phyloP scores from a whole-genome alignment of 1,140 invertebrate species.

The Triops longicaudatus region DNA sequence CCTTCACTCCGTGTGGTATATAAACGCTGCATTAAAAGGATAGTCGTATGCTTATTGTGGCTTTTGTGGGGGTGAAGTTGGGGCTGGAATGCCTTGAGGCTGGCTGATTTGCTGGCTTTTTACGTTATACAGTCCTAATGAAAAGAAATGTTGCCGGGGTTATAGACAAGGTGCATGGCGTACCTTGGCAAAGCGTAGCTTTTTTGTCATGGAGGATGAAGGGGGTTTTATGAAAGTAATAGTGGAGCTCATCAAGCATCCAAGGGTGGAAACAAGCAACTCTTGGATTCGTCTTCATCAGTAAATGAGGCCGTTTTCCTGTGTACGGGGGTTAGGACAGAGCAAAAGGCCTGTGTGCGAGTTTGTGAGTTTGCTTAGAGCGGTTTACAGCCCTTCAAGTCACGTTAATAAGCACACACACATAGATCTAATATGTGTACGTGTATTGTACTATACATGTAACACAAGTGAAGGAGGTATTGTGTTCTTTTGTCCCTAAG shows the following conservation, averaged over 20 bases:
- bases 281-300: background rate
- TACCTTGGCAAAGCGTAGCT: background rate
- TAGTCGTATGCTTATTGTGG: slow-evolving; percentile 1
- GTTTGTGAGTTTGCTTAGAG: background rate
- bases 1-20: background rate
- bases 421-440: background rate
- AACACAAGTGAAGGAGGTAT: background rate
- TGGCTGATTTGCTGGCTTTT: slow-evolving; percentile 8
- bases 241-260: slow-evolving; percentile 5
- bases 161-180: background rate
- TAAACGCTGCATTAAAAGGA: background rate
- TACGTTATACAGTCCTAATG: background rate
- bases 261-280: slow-evolving; percentile 5
- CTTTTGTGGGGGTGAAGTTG: background rate
- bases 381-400: background rate
- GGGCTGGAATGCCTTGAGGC: background rate
- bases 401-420: background rate
- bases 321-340: background rate
- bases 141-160: background rate
- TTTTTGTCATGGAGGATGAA: background rate
- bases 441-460: background rate
- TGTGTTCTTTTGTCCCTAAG: background rate
- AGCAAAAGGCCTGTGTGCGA: background rate
- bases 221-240: background rate
- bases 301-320: background rate